These are phyloP conservation scores for Plusia festucae DNA, from an alignment of 2,888 invertebrate genomes.

Conservation along the genomic window DNA sequence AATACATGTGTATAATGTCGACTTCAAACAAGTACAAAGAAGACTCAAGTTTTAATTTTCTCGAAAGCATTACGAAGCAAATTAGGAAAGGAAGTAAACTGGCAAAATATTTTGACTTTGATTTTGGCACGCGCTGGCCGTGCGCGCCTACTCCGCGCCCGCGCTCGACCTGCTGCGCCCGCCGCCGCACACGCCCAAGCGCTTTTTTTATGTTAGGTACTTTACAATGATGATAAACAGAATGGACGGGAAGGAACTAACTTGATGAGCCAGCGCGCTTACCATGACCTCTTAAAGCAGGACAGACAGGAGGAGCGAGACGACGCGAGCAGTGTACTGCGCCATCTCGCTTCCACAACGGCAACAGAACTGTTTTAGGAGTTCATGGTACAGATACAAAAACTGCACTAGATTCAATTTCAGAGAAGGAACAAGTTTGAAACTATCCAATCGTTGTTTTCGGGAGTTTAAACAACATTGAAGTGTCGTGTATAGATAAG, in stretches of 20 bases:
- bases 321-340: too few species aligned
- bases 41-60: neutral
- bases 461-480: slow-evolving; percentile 16
- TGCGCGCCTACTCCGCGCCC: too few species aligned
- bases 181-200: too few species aligned
- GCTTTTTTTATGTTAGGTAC: neutral
- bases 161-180: too few species aligned
- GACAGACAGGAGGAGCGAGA: too few species aligned
- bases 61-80: neutral
- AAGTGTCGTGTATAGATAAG: slow-evolving; percentile 21
- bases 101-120: neutral
- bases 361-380: too few species aligned
- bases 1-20: neutral
- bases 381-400: too few species aligned
- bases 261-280: slow-evolving; percentile 17
- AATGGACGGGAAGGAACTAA: slow-evolving; percentile 12
- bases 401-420: slow-evolving; percentile 27
- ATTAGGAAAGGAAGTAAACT: neutral
- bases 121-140: too few species aligned
- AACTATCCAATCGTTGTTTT: slow-evolving; percentile 16
- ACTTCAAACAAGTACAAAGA: neutral
- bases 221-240: neutral
- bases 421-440: slow-evolving; percentile 23
- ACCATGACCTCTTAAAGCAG: too few species aligned
- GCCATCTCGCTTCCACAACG: too few species aligned